Percentiles rank a stretch among this genome's conserved stretches.
These are phyloP conservation scores for Drosophila erecta DNA, from an alignment of 1,140 invertebrate species.

Conservation along the genomic window DNA sequence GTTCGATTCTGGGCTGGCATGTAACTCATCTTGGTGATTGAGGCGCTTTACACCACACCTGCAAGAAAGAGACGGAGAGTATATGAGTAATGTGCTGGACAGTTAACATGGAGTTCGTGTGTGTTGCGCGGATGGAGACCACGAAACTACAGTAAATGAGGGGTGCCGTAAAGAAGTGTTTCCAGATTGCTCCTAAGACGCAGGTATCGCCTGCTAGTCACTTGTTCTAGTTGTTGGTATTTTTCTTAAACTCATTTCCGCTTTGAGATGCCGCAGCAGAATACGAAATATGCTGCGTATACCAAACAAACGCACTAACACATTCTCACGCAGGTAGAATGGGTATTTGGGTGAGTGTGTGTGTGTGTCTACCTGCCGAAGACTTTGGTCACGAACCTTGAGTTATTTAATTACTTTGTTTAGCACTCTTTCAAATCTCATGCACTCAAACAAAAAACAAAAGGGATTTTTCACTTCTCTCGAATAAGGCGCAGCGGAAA, in stretches of 20 bases:
- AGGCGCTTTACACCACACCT: conserved; percentile 84
- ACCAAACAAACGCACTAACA: conserved; percentile 20
- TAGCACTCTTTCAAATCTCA: conserved; percentile 17
- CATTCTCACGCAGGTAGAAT: conserved; percentile 24
- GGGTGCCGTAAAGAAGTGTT: background rate
- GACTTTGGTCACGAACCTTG: conserved; percentile 37
- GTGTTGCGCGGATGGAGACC: background rate
- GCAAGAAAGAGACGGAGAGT: conserved; percentile 47
- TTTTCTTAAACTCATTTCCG: conserved; percentile 23
- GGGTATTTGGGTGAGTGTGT: background rate
- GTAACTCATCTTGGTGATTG: conserved; percentile 90
- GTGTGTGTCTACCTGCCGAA: conserved; percentile 40
- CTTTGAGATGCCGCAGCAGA: conserved; percentile 31
- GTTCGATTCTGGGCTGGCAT: conserved; percentile 91
- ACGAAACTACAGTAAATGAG: background rate
- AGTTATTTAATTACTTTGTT: conserved; percentile 37
- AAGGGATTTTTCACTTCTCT: conserved; percentile 17
- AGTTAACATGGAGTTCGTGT: conserved; percentile 11
- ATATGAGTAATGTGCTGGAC: conserved; percentile 40
- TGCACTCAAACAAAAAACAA: conserved; percentile 24
- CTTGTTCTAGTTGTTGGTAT: conserved; percentile 11
- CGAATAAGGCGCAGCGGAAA: conserved; percentile 22
- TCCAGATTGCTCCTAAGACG: conserved; percentile 6
- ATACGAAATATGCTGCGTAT: conserved; percentile 37
- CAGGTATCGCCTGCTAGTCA: background rate